Base-by-base conservation (phyloP, 2,888 invertebrate genomes). In the Mythimna vitellina region DNA sequence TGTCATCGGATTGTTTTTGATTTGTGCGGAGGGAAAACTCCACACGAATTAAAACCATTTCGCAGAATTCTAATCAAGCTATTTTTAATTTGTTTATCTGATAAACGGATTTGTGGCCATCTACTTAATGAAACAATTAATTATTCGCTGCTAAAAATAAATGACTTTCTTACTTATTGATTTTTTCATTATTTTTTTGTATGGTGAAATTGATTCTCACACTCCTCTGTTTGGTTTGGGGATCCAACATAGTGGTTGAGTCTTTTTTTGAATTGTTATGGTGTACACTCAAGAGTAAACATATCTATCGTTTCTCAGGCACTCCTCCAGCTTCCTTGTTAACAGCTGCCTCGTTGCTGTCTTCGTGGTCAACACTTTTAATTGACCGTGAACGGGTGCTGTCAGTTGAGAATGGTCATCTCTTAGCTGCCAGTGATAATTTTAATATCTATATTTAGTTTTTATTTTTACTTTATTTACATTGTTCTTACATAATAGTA, bases 31-130 rank as follows among this genome's bases (percentile, higher is more conserved):
- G 29, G 29, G 29, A 29, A 29, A 29, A 29, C 25, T 38, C 12
- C 17, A 32, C 8, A 42, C 0, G 12, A n/a, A 29, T 61, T n/a
- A 53, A 42, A 51, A 49, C 12, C 51, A 46, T 35, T 65, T 65
- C 51, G 42, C 14, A 51, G 73, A 65, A 65, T 71, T 65, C 20
- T 63, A 81, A 77, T 76, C 70, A 12, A n/a, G 7, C 70, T 63
- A 78, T 70, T 81, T 77, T 78, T 63, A 78, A 60, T 65, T 65
- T 51, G 10, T 32, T 3, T 49, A 77, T 56, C 71, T 65, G 79
- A 79, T 79, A 80, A 68, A 51, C 0, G 14, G 20, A 68, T 65
- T 65, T 54, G 5, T 8, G 25, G 6, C 42, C 14, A 73, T 38
- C 60, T 54, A 53, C 61, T 65, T 61, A 17, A 20, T 29, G 38